A percentile compares a stretch with the other conserved stretches of the same genome.
phyloP scores from a whole-genome alignment of 1,140 invertebrate genomes.

The Sinonovacula constricta region DNA sequence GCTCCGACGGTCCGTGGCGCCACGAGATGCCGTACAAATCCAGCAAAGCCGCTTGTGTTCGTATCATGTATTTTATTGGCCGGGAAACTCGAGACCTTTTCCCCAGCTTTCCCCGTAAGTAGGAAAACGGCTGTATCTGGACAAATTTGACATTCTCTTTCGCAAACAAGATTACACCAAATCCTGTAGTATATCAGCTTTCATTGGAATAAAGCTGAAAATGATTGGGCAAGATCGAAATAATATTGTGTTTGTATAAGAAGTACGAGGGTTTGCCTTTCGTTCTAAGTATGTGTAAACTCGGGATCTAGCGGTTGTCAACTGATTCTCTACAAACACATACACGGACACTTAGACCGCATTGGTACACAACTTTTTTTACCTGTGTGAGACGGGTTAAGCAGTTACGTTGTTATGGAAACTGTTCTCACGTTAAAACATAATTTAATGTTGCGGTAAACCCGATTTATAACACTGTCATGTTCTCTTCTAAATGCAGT shows the following conservation, averaged over 20 bases:
- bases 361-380: conserved; percentile 1
- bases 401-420: neutral
- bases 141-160: conserved; percentile 37
- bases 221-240: conserved; percentile 40
- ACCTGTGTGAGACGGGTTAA: neutral
- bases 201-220: conserved; percentile 45
- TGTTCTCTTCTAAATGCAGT: too few species aligned
- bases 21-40: conserved; percentile 42
- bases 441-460: too few species aligned
- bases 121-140: neutral
- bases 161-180: conserved; percentile 46
- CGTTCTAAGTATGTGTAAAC: conserved; percentile 34
- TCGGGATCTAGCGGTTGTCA: conserved; percentile 17
- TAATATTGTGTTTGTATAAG: conserved; percentile 39
- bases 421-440: neutral
- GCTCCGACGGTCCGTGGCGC: too few species aligned
- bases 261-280: conserved; percentile 32
- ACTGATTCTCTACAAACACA: conserved; percentile 19
- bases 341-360: conserved; percentile 7
- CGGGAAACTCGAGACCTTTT: neutral
- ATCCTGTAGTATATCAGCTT: conserved; percentile 32
- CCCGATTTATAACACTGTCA: too few species aligned
- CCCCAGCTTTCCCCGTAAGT: neutral
- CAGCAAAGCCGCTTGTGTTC: conserved; percentile 1
- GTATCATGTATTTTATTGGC: conserved; percentile 6